phyloP scores from a whole-genome alignment of 1,140 invertebrate genomes.

The Frieseomelitta varia region DNA sequence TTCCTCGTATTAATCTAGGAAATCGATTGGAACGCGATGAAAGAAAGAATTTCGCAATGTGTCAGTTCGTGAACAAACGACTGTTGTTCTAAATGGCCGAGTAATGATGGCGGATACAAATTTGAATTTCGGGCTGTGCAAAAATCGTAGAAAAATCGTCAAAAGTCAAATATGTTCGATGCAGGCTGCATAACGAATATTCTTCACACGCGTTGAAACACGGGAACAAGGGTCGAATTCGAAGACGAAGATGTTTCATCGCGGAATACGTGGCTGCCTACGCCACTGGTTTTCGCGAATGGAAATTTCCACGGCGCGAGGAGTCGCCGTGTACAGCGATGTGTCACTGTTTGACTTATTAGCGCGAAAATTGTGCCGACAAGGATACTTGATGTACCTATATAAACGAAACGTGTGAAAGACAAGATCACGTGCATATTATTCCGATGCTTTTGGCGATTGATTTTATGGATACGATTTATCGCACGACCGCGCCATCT shows the following conservation, averaged over 20 bases:
- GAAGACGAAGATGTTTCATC: not conserved
- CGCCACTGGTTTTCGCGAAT: constrained; percentile 73
- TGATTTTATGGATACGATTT: not conserved
- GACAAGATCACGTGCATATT: not conserved
- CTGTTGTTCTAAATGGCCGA: not conserved
- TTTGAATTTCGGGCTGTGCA: not conserved
- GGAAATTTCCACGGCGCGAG: constrained; percentile 73
- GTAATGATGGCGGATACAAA: not conserved
- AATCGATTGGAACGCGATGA: not conserved
- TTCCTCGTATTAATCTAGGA: not conserved
- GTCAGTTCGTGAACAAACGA: not conserved
- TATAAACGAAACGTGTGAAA: not conserved
- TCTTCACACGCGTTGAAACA: not conserved
- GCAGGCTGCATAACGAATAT: not conserved
- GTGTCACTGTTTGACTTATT: constrained; percentile 67
- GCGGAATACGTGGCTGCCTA: constrained; percentile 54
- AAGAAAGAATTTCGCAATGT: constrained; percentile 1
- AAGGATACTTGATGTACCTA: constrained; percentile 29
- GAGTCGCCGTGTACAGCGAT: constrained; percentile 45
- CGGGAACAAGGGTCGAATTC: not conserved
- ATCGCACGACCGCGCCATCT: not conserved
- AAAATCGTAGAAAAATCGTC: too few relatives aligned
- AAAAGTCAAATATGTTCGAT: not conserved
- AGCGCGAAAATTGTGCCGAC: constrained; percentile 60
- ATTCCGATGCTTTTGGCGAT: not conserved